Conservation (phyloP, 1,140 invertebrate species). For the Sesamia nonagrioides region DNA sequence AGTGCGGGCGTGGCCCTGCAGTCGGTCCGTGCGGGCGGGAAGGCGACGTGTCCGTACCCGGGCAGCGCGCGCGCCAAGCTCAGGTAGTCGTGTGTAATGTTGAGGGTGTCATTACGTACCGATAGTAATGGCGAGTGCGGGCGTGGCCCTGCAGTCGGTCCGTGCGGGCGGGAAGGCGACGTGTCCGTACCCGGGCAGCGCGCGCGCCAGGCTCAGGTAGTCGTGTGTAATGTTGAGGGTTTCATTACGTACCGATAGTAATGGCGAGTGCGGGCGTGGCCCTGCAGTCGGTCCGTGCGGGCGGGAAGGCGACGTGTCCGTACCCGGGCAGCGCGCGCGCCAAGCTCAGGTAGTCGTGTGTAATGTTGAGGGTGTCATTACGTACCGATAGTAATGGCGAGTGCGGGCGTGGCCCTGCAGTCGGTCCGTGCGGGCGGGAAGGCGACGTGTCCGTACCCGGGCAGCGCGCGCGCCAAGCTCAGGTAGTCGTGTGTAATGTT, state of each 20-base stretch:
- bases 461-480: constrained; percentile 93
- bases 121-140: neutral
- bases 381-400: neutral
- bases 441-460: constrained; percentile 95
- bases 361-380: neutral
- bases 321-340: constrained; percentile 96
- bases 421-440: constrained; percentile 93
- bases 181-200: constrained; percentile 96
- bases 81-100: constrained; percentile 97
- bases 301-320: constrained; percentile 95
- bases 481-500: too few species aligned
- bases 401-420: neutral
- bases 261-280: neutral
- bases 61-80: constrained; percentile 94
- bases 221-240: neutral
- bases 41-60: constrained; percentile 95
- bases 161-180: constrained; percentile 94
- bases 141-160: constrained; percentile 17
- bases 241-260: neutral
- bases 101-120: neutral
- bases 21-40: constrained; percentile 92
- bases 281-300: constrained; percentile 85
- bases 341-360: constrained; percentile 96
- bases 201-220: constrained; percentile 94
- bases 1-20: constrained; percentile 2